These are phyloP conservation scores for Cheilosia impressa DNA, from an alignment of 2,888 invertebrate genomes.

Conservation along the genomic window DNA sequence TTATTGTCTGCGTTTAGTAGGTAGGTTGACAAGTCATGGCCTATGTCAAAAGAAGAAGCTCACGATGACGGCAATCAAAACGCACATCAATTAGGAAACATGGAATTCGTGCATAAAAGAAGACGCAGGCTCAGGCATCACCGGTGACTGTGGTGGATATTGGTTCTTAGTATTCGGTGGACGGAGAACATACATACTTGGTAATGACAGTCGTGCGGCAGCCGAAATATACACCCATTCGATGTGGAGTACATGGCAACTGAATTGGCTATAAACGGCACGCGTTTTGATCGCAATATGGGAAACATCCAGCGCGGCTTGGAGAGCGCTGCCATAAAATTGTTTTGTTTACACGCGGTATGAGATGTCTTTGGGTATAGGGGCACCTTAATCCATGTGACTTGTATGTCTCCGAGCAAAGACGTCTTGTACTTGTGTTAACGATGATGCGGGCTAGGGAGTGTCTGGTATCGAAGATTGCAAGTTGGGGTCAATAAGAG, in stretches of 20 bases:
- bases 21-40: slow-evolving; percentile 44
- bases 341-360: not conserved
- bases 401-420: not conserved
- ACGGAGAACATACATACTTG: not conserved
- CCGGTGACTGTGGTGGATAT: slow-evolving; percentile 20
- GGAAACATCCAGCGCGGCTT: not conserved
- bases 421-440: not conserved
- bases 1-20: slow-evolving; percentile 36
- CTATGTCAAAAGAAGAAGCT: slow-evolving; percentile 31
- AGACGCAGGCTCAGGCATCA: not conserved
- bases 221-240: not conserved
- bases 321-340: not conserved
- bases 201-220: not conserved
- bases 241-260: not conserved
- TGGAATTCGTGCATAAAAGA: slow-evolving; percentile 48
- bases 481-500: not conserved
- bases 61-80: slow-evolving; percentile 39
- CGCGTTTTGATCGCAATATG: not conserved
- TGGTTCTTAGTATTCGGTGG: slow-evolving; percentile 14
- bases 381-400: not conserved
- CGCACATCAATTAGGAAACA: slow-evolving; percentile 56
- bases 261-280: slow-evolving; percentile 1
- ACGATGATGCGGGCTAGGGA: slow-evolving; percentile 10
- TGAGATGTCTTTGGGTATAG: not conserved
- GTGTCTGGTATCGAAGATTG: not conserved